phyloP scores from a whole-genome alignment of 1,140 invertebrate genomes.

The Drosophila mayri region DNA sequence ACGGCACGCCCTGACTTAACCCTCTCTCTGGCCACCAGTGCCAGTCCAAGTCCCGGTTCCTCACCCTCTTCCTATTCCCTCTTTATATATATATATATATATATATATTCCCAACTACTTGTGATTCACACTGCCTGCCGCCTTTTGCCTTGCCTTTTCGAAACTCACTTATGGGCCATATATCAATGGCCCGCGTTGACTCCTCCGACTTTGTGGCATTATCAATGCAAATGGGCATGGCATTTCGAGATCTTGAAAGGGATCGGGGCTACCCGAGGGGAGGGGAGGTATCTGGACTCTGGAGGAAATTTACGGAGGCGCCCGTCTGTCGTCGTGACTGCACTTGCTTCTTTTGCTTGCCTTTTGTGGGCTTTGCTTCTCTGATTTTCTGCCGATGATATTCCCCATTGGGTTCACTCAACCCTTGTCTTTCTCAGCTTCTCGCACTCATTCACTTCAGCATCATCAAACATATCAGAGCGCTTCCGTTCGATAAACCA shows the following conservation, averaged over 20 bases:
- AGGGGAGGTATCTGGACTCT: not conserved
- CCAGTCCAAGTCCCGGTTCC: not conserved
- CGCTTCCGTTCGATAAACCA: constrained; percentile 69
- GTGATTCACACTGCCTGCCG: constrained; percentile 63
- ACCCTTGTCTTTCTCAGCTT: not conserved
- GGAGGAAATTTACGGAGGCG: constrained; percentile 19
- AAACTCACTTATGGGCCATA: constrained; percentile 49
- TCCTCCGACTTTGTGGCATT: constrained; percentile 46
- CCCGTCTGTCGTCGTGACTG: constrained; percentile 28
- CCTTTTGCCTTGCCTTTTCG: constrained; percentile 39
- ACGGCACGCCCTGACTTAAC: constrained; percentile 26
- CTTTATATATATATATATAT: not conserved
- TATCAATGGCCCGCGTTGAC: constrained; percentile 49
- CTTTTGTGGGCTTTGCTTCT: constrained; percentile 10
- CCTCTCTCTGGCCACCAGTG: not conserved
- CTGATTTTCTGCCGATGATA: constrained; percentile 29
- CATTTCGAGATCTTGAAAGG: constrained; percentile 14
- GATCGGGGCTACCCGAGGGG: not conserved
- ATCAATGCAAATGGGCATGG: constrained; percentile 65
- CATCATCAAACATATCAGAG: constrained; percentile 27
- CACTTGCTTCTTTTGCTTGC: constrained; percentile 16
- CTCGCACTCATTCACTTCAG: not conserved
- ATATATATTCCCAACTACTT: constrained; percentile 24
- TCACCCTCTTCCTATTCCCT: not conserved
- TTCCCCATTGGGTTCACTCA: constrained; percentile 21